phyloP scores from a whole-genome alignment of 1,140 invertebrate genomes.

The Drosophila sp. region DNA sequence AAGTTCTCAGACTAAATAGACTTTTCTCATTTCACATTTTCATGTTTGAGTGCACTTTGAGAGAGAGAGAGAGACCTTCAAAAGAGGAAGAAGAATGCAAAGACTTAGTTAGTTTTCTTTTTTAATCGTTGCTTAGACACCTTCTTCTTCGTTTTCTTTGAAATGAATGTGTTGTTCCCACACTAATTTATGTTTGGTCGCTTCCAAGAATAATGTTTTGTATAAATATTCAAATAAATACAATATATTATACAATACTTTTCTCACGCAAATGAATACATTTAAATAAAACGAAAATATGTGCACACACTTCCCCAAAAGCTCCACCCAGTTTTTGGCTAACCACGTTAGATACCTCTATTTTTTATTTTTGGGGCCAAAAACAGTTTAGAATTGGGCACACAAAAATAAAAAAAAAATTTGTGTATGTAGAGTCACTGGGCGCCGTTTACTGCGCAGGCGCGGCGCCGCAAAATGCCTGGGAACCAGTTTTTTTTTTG shows the following conservation, averaged over 20 bases:
- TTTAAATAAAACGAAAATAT: conserved; percentile 46
- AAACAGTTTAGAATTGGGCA: conserved; percentile 66
- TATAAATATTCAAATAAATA: conserved; percentile 73
- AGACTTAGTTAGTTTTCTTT: conserved; percentile 28
- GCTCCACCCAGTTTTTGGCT: conserved; percentile 21
- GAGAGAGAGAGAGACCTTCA: background rate
- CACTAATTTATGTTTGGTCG: conserved; percentile 61
- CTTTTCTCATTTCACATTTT: conserved; percentile 31
- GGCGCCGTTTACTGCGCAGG: conserved; percentile 50
- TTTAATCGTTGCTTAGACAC: conserved; percentile 60
- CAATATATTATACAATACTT: conserved; percentile 41
- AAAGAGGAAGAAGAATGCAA: background rate
- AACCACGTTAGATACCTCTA: conserved; percentile 18
- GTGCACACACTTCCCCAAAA: conserved; percentile 32
- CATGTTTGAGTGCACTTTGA: conserved; percentile 54
- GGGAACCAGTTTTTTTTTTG: conserved; percentile 67
- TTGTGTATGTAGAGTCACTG: conserved; percentile 41
- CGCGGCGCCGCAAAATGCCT: conserved; percentile 34
- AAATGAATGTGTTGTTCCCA: conserved; percentile 56
- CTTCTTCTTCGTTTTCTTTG: conserved; percentile 26
- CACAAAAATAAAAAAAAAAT: conserved; percentile 35
- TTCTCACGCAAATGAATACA: conserved; percentile 54
- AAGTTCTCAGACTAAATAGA: background rate
- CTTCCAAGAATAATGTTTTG: conserved; percentile 51
- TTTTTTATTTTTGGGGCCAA: conserved; percentile 33